Base-by-base conservation (phyloP, 2,888 invertebrate species). In the Chrysodeixis includens region DNA sequence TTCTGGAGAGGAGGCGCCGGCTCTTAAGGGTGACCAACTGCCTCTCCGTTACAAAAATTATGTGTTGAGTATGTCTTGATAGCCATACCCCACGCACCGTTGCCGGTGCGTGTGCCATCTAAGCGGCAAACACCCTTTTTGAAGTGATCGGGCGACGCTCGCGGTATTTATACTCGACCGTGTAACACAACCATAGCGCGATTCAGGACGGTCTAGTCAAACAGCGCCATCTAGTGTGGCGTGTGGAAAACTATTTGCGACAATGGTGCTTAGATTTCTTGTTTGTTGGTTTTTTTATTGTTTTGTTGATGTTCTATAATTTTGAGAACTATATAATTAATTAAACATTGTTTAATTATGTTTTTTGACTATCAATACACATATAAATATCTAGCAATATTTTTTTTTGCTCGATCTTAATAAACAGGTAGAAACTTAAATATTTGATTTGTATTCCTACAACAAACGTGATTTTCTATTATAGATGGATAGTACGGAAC, bases 31-130 rank as follows among this genome's bases (percentile, higher is more conserved):
- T 97, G 96, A 95, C 96, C 96, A 97, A 97, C 97, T 95, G 96
- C 97, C 96, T 96, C 96, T 86, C 95, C 74, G 71, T 83, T 79
- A 84, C 92, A 97, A 97, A 97, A 97, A 97, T 97, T 96, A 95
- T 82, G 97, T 97, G 97, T 96, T 97, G 97, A 94, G 97, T 97
- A 97, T 97, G 97, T 97, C 97, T 97, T 97, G 97, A 97, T 97
- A 90, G 93, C 97, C 97, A 97, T 97, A 97, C 97, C 97, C 97
- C 97, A 95, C 96, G 91, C 91, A 55, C 91, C 91, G 84, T 85
- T 71, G 83, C 46, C 90, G 90, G 93, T 93, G 86, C 91, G 92
- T 93, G 97, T 96, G 96, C 95, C 96, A 97, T 97, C 86, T 63
- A 96, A 97, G 97, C 95, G 96, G 95, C 96, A 96, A 97, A 95